Conservation (phyloP, 2,797 vertebrate genomes). For the Macropus fuliginosus region DNA sequence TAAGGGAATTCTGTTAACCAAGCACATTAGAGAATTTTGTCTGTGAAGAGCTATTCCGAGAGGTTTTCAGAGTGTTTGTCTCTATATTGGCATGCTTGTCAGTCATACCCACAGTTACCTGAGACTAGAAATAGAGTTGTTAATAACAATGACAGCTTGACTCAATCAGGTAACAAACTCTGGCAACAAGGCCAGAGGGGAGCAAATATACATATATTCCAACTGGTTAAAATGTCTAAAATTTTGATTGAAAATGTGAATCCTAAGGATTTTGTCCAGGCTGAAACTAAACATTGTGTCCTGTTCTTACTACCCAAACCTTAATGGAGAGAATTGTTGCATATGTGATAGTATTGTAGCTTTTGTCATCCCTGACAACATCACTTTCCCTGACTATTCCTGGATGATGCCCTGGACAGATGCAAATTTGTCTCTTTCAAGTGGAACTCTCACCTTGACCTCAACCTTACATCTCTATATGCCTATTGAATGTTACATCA, state of each 20-base stretch:
- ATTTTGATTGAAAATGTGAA: background rate
- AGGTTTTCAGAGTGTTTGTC: background rate
- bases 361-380: background rate
- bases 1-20: background rate
- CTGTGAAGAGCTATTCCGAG: background rate
- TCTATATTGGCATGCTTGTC: background rate
- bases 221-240: background rate
- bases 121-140: background rate
- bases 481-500: background rate
- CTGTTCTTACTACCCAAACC: background rate
- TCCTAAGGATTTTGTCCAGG: background rate
- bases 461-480: background rate
- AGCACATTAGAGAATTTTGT: background rate
- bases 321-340: fast-evolving
- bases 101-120: background rate
- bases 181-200: background rate
- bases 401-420: background rate
- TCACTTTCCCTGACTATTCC: background rate
- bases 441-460: background rate
- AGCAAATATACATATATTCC: background rate
- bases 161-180: background rate
- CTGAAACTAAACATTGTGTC: background rate
- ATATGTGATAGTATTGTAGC: background rate
- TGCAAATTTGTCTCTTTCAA: background rate
- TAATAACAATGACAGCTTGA: background rate